Base-by-base conservation (phyloP, 2,113 vertebrate genomes). In the Heloderma charlesbogerti region DNA sequence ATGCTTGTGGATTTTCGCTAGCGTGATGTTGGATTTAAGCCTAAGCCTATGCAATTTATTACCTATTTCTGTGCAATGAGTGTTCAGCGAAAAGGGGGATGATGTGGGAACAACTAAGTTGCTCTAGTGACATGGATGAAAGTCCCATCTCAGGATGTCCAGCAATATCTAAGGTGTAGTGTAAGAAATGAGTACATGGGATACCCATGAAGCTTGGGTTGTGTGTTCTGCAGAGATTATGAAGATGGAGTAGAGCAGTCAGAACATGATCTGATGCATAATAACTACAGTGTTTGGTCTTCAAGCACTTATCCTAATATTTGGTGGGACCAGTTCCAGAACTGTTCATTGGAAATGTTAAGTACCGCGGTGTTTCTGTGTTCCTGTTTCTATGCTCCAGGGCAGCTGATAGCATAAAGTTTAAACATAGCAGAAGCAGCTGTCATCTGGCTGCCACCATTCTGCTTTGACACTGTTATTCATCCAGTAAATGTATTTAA, bases 41-140 rank as follows among this genome's bases (percentile, higher is more conserved):
- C 51, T 54, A 54, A 8, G 10, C 1, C 10, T 54, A 54, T 54
- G 51, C 51, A 12, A 54, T 54, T 54, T 27, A 20, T 79, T 48
- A 48, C 9, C 45, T 45, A 27, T 79, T 5, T 79, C 8, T 27
- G 43, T 25, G 25, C 20, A 79, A 48, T 48, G 27, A 80, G 12
- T 15, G 54, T 51, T 80, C 83, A 31, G 0, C 3, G 34, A 79
- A 57, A 31, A 89, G 25, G 3, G 8, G 40, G 27, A 0, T 69
- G 60, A 63, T 16, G 4, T 0, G 0, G 1, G 60, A 40, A 54
- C 0, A 0, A 60, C n/a, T 27, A 29, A 0, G 48, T n/a, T 7
- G 1, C 1, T 0, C 0, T 20, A 43, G 15, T 0, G 0, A 37
- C 3, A 51, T 51, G 45, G 18, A 37, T 37, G 15, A 7, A 43